Evolutionary conservation across 53 echinoderm and acorn worm species (phyloP).

Genomic region (Echinometra lucunter): DNA sequence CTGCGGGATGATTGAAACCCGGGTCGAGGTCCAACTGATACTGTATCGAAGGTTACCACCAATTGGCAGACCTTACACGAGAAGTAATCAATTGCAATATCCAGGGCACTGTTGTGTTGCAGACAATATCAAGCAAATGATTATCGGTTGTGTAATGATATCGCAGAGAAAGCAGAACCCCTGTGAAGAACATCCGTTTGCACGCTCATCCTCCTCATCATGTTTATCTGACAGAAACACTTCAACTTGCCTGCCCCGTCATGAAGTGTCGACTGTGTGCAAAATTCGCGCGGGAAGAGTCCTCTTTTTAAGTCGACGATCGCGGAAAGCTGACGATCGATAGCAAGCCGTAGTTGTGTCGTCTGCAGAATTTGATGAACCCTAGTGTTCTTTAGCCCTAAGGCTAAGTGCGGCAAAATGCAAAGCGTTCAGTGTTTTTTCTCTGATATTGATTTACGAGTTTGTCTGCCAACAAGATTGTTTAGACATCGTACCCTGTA

Average conservation of each 20-base stretch:
- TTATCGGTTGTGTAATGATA: neutral
- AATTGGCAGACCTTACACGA: neutral
- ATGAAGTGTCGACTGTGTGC: slow-evolving; percentile 45
- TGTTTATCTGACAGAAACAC: slow-evolving; percentile 2
- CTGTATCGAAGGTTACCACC: neutral
- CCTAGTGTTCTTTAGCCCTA: neutral
- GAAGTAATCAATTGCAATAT: neutral
- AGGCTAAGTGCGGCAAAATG: slow-evolving; percentile 65
- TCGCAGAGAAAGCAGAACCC: neutral
- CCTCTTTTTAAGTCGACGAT: slow-evolving; percentile 52
- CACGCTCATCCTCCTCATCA: neutral
- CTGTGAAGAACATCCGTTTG: neutral
- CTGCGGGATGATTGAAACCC: neutral
- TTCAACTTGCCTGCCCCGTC: neutral
- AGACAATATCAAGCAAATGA: neutral
- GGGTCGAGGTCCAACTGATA: neutral
- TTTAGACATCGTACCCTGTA: slow-evolving; percentile 48
- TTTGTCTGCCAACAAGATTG: slow-evolving; percentile 51
- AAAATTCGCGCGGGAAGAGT: neutral
- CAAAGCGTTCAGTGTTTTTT: slow-evolving; percentile 55
- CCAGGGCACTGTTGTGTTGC: neutral
- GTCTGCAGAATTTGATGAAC: slow-evolving; percentile 54
- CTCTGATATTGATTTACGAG: slow-evolving; percentile 49
- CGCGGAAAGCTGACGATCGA: slow-evolving; percentile 25
- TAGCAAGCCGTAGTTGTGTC: slow-evolving; percentile 38